These are phyloP conservation scores for Intellagama lesueurii DNA, from an alignment of 2,797 vertebrate genomes.

Conservation along the genomic window DNA sequence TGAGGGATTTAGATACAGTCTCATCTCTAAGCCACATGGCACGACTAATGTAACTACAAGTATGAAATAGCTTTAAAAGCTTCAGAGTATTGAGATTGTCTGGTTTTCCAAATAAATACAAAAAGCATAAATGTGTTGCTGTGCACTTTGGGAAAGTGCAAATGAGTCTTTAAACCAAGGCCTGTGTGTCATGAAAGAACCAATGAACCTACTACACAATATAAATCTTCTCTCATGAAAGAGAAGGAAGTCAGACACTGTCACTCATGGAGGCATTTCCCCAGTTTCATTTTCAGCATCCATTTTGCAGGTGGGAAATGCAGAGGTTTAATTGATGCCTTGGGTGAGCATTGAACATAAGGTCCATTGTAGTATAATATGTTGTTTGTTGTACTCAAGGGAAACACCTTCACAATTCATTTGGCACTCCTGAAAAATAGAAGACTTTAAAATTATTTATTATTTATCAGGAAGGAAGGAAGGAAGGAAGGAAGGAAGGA, in stretches of 20 bases:
- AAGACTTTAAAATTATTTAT: conserved; percentile 57
- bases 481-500: no score
- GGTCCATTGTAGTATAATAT: conserved; percentile 65
- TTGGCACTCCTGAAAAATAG: conserved; percentile 61
- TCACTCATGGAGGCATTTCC: conserved; percentile 21
- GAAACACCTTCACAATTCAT: conserved; percentile 74
- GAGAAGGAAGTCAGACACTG: background rate
- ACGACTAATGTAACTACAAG: conserved; percentile 63
- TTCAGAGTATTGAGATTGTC: conserved; percentile 39
- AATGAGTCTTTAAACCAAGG: background rate
- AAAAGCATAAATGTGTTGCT: conserved; percentile 24
- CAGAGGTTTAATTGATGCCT: conserved; percentile 63
- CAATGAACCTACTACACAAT: conserved; percentile 4
- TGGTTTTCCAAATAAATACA: conserved; percentile 43
- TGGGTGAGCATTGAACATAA: conserved; percentile 58
- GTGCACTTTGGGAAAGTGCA: conserved; percentile 13
- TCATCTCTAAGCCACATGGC: conserved; percentile 20
- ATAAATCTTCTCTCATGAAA: conserved; percentile 26
- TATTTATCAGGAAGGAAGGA: background rate
- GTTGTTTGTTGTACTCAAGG: conserved; percentile 67
- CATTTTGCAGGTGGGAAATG: conserved; percentile 49
- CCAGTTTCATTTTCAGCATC: conserved; percentile 37
- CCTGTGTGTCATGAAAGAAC: conserved; percentile 1
- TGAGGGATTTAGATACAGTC: conserved; percentile 43
- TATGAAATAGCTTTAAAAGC: conserved; percentile 43